Base-by-base conservation (phyloP, 2,888 invertebrate species). In the Aquatica leii region DNA sequence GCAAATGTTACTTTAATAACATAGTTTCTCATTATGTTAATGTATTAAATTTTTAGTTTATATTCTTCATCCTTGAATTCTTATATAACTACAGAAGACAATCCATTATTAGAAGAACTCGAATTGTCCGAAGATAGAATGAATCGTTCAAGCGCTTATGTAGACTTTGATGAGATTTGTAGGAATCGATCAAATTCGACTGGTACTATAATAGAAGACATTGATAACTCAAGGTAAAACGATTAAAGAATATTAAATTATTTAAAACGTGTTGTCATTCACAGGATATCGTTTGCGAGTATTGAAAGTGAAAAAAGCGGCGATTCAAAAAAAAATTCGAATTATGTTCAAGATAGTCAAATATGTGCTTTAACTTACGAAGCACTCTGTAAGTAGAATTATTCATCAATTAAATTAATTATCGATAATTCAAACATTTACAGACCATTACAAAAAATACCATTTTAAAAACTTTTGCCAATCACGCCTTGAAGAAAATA, bases 401-500 rank as follows among this genome's bases (percentile, higher is more conserved):
- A 14, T 12, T 14, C 40, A 24, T 24, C 17, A 11, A 20, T n/a
- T 20, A 48, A 35, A 37, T 2, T 37, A 37, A 5, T 37, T n/a
- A 3, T 37, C 5, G 2, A 8, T 37, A 37, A 4, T 3, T 41
- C 24, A 37, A 17, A 20, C 14, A 46, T n/a, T 55, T 69, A 37
- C 50, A 79, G 79, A 71, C n/a, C 75, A 79, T 59, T 80, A 78
- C 51, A 77, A 77, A 64, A 73, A 72, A 31, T 66, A 71, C 21
- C 77, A 79, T 50, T 69, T 71, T 15, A 74, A 75, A 52, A 77
- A 77, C 56, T 80, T 78, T 52, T 69, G 70, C 37, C 79, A 79
- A 59, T 77, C 78, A 0, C 74, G 76, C 59, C 72, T 79, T 2
- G 80, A 80, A 66, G 80, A 80, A 68, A 74, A 72, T 31, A 67